Base-by-base conservation (phyloP, 2,113 vertebrate species). In the Todiramphus saurophagus region DNA sequence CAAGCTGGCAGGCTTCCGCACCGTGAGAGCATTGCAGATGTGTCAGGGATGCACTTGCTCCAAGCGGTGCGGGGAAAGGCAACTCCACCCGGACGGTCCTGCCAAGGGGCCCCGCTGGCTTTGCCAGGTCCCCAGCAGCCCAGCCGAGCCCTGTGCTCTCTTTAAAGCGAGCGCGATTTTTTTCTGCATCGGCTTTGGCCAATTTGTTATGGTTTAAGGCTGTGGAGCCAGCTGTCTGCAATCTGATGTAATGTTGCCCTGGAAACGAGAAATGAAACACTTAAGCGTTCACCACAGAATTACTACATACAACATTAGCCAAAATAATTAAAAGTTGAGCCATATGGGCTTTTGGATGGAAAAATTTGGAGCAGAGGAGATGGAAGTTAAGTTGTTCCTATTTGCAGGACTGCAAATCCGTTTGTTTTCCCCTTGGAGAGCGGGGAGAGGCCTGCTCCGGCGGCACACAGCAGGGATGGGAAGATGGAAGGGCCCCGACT, bases 221-320 rank as follows among this genome's bases (percentile, higher is more conserved):
- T 87, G 97, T 93, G 97, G 97, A 98, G 98, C 98, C 98, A 98
- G 98, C 98, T 98, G 98, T 98, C 98, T 98, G 97, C 97, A 98
- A 96, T 97, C 97, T 98, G 98, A 98, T 98, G 98, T 98, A 98
- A 98, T 98, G 98, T 98, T 98, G 97, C 98, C 95, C 91, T 98
- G 97, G 98, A 97, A 98, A 98, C 98, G 82, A 98, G 96, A 98
- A 98, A 98, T 97, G 98, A 98, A 98, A 98, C 98, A 98, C 97
- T 98, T 96, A 85, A 97, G 98, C 97, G 94, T 98, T 97, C 95
- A 95, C 97, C 97, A 89, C 98, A 97, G 97, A 98, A 97, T 98
- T 98, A 98, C 97, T 98, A 96, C 97, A 97, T 97, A 97, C 78
- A 96, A 94, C 96, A 94, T 98, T 98, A 97, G 98, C 98, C 98